Evolutionary conservation across 92 coral and sea anemone genomes (phyloP).

Genomic region (Porites rus): DNA sequence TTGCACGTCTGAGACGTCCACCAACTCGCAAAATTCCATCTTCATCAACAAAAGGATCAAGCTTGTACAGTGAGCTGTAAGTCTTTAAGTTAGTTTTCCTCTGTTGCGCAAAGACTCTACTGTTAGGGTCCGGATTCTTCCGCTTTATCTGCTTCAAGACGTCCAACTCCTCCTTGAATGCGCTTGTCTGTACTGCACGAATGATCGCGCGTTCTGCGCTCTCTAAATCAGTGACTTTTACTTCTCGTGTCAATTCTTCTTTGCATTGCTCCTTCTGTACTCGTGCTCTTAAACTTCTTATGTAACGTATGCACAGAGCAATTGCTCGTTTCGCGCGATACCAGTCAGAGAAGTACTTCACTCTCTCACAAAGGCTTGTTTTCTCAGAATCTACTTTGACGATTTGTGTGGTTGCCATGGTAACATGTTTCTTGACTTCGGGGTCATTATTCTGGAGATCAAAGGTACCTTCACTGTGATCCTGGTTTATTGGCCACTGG

Average conservation of each 20-base stretch:
- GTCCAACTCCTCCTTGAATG: too few species aligned
- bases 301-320: constrained; percentile 18
- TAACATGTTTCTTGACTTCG: too few species aligned
- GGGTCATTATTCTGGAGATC: too few species aligned
- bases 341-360: constrained; percentile 61
- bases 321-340: constrained; percentile 49
- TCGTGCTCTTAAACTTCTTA: constrained; percentile 14
- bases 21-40: too few species aligned
- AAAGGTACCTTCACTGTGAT: too few species aligned
- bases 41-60: constrained; percentile 41
- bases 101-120: background rate
- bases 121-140: too few species aligned
- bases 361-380: constrained; percentile 20
- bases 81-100: background rate
- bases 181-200: background rate
- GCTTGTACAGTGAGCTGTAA: constrained; percentile 11
- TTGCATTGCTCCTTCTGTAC: background rate
- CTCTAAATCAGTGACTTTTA: constrained; percentile 20
- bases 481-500: too few species aligned
- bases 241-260: background rate
- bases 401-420: constrained; percentile 1
- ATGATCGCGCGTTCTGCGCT: background rate
- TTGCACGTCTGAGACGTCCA: too few species aligned
- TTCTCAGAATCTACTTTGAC: constrained; percentile 46
- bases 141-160: too few species aligned